phyloP scores from a whole-genome alignment of 1,140 invertebrate genomes.

The Hestina assimilis region DNA sequence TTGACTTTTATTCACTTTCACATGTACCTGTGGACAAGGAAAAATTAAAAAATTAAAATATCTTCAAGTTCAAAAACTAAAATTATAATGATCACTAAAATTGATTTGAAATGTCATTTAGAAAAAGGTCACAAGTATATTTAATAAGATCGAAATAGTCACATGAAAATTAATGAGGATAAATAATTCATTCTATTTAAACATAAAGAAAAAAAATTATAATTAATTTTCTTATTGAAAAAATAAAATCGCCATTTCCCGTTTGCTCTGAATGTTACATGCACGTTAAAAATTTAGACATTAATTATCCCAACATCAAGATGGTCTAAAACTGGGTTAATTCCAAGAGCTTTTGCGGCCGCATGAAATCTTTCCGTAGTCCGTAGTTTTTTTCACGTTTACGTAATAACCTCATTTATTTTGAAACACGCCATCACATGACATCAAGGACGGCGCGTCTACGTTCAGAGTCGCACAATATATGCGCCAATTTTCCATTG shows the following conservation, averaged over 20 bases:
- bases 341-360: slow-evolving; percentile 1
- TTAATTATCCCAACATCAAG: slow-evolving; percentile 3
- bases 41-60: too few relatives aligned
- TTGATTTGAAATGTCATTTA: too few relatives aligned
- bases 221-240: not conserved
- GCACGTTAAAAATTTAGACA: not conserved
- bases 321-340: slow-evolving; percentile 3
- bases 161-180: too few relatives aligned
- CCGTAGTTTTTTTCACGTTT: slow-evolving; percentile 10
- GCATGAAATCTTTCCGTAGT: slow-evolving; percentile 6
- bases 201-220: too few relatives aligned
- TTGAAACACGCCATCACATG: slow-evolving; percentile 19
- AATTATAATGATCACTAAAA: too few relatives aligned
- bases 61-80: too few relatives aligned
- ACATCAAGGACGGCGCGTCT: slow-evolving; percentile 20
- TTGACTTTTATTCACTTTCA: slow-evolving; percentile 39
- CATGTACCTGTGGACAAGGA: slow-evolving; percentile 56
- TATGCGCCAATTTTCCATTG: slow-evolving; percentile 18
- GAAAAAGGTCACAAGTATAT: too few relatives aligned
- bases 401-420: slow-evolving; percentile 23
- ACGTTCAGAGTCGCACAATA: slow-evolving; percentile 4
- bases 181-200: too few relatives aligned
- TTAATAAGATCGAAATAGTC: too few relatives aligned
- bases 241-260: not conserved
- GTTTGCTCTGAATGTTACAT: not conserved